Evolutionary conservation across 2,113 vertebrate species (phyloP).

Genomic region (Struthio camelus): DNA sequence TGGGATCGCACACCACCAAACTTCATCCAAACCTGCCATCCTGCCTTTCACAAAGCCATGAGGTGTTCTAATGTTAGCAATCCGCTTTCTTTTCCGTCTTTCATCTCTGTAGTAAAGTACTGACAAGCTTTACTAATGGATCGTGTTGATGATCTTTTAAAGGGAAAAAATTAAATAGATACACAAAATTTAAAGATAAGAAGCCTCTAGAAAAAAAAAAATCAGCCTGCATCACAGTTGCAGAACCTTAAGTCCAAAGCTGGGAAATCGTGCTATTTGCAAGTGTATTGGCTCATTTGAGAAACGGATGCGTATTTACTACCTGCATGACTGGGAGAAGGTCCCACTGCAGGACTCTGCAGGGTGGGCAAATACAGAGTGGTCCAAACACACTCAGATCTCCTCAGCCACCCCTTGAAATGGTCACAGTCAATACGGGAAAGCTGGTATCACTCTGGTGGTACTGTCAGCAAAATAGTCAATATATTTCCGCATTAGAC

Average conservation of each 20-base stretch:
- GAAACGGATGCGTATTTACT: background rate
- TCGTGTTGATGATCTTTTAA: background rate
- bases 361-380: background rate
- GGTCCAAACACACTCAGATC: background rate
- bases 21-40: background rate
- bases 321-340: background rate
- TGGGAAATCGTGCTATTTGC: no score
- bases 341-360: background rate
- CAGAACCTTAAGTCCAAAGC: no score
- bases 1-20: background rate
- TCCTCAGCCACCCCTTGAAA: background rate
- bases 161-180: background rate
- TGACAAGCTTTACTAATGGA: background rate
- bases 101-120: background rate
- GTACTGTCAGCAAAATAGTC: background rate
- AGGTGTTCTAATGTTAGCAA: background rate
- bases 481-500: background rate
- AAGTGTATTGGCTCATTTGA: no score
- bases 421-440: background rate
- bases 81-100: background rate
- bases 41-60: background rate
- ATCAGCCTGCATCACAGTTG: background rate
- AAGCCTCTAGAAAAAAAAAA: background rate
- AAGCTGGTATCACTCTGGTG: background rate
- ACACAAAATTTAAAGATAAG: background rate